Conservation (phyloP, 2,888 invertebrate genomes). For the Asteroscopus sphinx region DNA sequence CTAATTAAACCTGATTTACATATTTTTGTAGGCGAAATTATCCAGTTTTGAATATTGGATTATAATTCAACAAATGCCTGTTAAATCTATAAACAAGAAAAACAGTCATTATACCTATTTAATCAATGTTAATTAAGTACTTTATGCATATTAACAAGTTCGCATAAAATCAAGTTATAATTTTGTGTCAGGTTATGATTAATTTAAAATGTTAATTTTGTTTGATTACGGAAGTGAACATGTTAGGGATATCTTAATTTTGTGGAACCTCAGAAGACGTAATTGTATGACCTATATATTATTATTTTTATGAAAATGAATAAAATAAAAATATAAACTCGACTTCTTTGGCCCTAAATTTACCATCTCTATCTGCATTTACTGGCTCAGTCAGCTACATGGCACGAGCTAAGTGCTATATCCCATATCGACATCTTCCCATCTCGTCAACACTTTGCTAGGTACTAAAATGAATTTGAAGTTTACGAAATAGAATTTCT, state of each 20-base stretch:
- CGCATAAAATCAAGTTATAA: conserved; percentile 5
- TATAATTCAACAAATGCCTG: conserved; percentile 12
- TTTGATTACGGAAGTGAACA: conserved; percentile 6
- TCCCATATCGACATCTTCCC: no score
- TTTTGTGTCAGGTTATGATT: not conserved
- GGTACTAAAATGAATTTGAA: no score
- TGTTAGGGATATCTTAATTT: not conserved
- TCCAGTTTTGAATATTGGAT: conserved; percentile 4
- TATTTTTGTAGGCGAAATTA: not conserved
- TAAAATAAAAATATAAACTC: no score
- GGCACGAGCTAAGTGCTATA: no score
- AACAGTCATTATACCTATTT: conserved; percentile 19
- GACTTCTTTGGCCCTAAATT: no score
- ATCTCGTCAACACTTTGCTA: no score
- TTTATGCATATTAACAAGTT: conserved; percentile 18
- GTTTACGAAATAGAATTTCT: no score
- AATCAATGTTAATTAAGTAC: conserved; percentile 9
- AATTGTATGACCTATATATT: no score
- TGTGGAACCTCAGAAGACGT: no score
- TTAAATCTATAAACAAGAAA: not conserved
- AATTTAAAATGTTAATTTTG: conserved; percentile 11
- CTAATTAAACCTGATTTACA: conserved; percentile 18
- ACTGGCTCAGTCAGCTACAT: no score
- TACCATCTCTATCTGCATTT: no score
- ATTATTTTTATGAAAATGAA: no score